These are phyloP conservation scores for Callimorpha dominula DNA, from an alignment of 2,888 invertebrate genomes.

Conservation along the genomic window DNA sequence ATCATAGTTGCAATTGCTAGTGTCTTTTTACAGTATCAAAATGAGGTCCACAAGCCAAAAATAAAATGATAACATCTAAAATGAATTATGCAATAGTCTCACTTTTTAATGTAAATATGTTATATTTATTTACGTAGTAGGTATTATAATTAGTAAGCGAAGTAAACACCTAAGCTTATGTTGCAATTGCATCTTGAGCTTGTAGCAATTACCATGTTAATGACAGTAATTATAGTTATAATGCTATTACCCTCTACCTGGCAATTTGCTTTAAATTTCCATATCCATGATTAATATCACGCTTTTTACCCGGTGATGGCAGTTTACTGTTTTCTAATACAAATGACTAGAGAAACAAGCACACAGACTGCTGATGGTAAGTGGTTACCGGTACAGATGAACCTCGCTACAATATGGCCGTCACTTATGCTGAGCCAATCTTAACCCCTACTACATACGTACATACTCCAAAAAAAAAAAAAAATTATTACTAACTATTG, in stretches of 20 bases:
- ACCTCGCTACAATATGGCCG: too few species aligned
- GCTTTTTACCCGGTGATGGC: neutral
- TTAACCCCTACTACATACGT: too few species aligned
- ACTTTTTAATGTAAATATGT: neutral
- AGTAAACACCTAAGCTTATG: neutral
- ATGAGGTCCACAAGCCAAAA: neutral
- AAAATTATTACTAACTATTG: too few species aligned
- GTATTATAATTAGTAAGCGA: neutral
- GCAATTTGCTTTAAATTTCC: neutral
- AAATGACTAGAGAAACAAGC: too few species aligned
- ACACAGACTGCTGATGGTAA: too few species aligned
- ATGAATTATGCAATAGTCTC: neutral
- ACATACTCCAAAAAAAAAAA: too few species aligned
- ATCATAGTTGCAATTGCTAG: neutral
- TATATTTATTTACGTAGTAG: neutral
- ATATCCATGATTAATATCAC: neutral
- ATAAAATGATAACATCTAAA: neutral
- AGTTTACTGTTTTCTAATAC: neutral
- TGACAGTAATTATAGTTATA: conserved; percentile 1
- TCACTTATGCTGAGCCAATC: too few species aligned
- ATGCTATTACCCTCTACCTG: neutral
- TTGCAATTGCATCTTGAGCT: neutral
- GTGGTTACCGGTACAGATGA: too few species aligned
- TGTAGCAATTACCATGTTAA: neutral
- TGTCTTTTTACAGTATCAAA: neutral